Percentiles rank a stretch among this genome's conserved stretches.
These are phyloP conservation scores for Semotilus atromaculatus DNA, from an alignment of 2,797 vertebrate species.

Conservation along the genomic window DNA sequence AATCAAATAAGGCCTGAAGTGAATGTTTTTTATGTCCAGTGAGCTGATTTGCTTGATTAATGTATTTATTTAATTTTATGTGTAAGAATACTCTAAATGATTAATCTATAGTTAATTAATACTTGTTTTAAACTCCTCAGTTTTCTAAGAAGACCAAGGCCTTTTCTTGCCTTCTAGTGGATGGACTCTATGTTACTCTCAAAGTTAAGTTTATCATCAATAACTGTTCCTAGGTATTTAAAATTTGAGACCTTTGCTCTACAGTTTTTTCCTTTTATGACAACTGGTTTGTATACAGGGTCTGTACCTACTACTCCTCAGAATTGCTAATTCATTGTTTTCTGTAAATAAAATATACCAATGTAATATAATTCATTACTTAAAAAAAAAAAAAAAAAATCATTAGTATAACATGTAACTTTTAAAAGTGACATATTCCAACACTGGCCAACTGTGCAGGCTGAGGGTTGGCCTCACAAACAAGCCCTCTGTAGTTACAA, in stretches of 20 bases:
- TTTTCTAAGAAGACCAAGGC: too few species aligned
- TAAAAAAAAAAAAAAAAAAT: too few species aligned
- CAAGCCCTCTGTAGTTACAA: conserved; percentile 38
- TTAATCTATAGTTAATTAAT: too few species aligned
- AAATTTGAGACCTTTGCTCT: background rate
- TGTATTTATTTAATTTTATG: too few species aligned
- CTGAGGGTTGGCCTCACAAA: conserved; percentile 33
- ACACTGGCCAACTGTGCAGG: background rate
- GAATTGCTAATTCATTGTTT: background rate
- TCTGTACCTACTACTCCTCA: background rate
- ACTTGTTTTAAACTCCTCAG: too few species aligned
- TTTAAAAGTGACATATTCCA: background rate
- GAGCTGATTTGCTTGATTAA: too few species aligned
- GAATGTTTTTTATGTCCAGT: too few species aligned
- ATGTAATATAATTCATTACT: background rate
- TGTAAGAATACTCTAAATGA: too few species aligned
- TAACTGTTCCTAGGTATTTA: background rate
- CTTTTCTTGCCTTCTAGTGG: background rate
- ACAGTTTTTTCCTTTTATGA: background rate
- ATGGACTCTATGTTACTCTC: background rate
- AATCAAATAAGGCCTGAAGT: too few species aligned
- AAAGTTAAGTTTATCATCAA: background rate
- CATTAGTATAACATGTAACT: background rate
- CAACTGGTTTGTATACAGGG: background rate
- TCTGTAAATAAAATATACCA: background rate